phyloP scores from a whole-genome alignment of 2,888 invertebrate genomes.

The Dioctria linearis region DNA sequence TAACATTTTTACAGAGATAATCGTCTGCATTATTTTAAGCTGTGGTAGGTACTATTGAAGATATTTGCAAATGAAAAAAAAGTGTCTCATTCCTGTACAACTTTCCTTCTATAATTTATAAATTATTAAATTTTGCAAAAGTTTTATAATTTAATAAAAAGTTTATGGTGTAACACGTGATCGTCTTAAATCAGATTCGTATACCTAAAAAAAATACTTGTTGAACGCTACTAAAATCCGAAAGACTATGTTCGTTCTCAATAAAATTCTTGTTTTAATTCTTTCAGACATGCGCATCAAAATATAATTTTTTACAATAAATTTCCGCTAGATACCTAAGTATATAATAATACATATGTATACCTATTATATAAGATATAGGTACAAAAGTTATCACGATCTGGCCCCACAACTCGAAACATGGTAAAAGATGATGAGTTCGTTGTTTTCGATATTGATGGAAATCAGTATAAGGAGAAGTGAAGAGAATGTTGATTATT shows the following conservation, averaged over 20 bases:
- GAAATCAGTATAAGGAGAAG: background rate
- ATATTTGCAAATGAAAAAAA: no score
- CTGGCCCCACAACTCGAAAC: background rate
- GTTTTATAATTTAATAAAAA: no score
- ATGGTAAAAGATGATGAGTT: background rate
- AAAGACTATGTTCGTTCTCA: background rate
- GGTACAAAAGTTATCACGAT: background rate
- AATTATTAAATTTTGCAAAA: no score
- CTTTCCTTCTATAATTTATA: no score
- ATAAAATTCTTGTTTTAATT: background rate
- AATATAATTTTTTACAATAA: background rate
- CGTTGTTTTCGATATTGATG: constrained; percentile 21
- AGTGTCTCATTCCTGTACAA: no score
- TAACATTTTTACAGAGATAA: no score
- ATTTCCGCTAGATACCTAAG: constrained; percentile 14
- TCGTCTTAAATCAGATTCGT: no score
- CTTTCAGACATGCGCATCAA: background rate
- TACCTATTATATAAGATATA: background rate
- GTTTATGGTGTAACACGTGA: no score
- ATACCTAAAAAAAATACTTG: no score
- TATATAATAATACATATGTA: background rate
- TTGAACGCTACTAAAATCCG: no score
- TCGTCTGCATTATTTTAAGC: no score
- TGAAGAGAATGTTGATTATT: constrained; percentile 35
- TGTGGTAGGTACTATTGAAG: no score